phyloP scores from a whole-genome alignment of 37 sponge, comb jelly and placozoan species.

The Bolinopsis microptera region DNA sequence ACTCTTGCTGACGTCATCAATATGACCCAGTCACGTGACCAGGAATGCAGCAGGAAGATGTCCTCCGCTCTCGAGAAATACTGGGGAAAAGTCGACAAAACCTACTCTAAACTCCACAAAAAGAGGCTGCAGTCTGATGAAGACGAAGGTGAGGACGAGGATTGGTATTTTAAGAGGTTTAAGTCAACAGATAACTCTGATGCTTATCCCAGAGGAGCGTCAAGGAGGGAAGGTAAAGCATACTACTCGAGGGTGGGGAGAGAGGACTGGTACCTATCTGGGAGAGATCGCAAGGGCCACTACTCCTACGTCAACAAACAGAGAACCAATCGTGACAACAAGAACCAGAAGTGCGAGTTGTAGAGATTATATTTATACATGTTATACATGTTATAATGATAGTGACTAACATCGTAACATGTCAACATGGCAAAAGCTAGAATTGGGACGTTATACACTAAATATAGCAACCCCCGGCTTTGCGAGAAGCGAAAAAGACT shows the following conservation, averaged over 20 bases:
- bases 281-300: neutral
- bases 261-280: conserved; percentile 2
- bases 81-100: conserved; percentile 10
- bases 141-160: neutral
- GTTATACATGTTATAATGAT: neutral
- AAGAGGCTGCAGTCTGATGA: neutral
- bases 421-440: neutral
- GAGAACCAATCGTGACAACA: neutral
- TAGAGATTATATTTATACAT: neutral
- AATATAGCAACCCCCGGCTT: too few species aligned
- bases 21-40: neutral
- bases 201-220: neutral
- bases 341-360: neutral
- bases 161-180: conserved; percentile 43
- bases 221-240: neutral
- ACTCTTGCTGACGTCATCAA: conserved; percentile 32
- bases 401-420: too few species aligned
- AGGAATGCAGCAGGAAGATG: neutral
- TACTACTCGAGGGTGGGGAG: neutral
- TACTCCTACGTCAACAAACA: conserved; percentile 14
- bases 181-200: neutral
- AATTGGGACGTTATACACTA: neutral
- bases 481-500: too few species aligned
- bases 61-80: neutral
- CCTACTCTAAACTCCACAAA: neutral